A percentile compares a stretch with the other conserved stretches of the same genome.
phyloP scores from a whole-genome alignment of 2,113 vertebrate genomes.

The Perca fluviatilis region DNA sequence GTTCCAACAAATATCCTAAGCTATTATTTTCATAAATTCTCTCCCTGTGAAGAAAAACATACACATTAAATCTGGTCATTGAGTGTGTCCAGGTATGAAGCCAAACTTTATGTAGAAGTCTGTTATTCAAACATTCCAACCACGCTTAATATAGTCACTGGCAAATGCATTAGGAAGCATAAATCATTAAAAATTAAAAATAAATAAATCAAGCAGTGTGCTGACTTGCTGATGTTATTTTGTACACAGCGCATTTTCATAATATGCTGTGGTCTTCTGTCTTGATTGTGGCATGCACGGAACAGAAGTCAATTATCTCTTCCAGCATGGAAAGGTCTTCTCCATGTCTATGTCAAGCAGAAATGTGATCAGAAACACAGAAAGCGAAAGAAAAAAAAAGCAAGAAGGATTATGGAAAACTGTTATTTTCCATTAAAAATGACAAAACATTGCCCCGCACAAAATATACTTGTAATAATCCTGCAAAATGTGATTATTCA shows the following conservation, averaged over 20 bases:
- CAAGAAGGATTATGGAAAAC: constrained; percentile 29
- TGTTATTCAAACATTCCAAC: constrained; percentile 79
- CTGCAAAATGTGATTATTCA: constrained; percentile 49
- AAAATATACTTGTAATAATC: constrained; percentile 18
- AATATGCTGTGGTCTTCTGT: constrained; percentile 76
- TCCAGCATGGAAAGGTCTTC: constrained; percentile 64
- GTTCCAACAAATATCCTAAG: constrained; percentile 74
- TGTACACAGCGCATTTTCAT: constrained; percentile 81
- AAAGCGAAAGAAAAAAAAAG: constrained; percentile 12
- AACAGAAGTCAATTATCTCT: constrained; percentile 77
- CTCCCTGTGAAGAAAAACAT: constrained; percentile 64
- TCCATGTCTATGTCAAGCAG: constrained; percentile 48
- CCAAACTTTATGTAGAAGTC: constrained; percentile 65
- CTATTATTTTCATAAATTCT: constrained; percentile 75
- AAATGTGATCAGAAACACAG: constrained; percentile 47
- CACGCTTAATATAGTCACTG: constrained; percentile 76
- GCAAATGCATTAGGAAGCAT: constrained; percentile 72
- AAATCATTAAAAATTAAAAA: constrained; percentile 81
- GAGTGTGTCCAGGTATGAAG: constrained; percentile 60
- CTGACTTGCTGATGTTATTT: constrained; percentile 76
- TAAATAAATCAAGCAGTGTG: constrained; percentile 78
- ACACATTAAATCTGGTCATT: constrained; percentile 69
- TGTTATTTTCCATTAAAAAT: constrained; percentile 33
- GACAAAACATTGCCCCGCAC: constrained; percentile 1
- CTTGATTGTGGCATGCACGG: constrained; percentile 81